Evolutionary conservation across 2,888 invertebrate species (phyloP).

Genomic region (Chrysolina haemoptera): DNA sequence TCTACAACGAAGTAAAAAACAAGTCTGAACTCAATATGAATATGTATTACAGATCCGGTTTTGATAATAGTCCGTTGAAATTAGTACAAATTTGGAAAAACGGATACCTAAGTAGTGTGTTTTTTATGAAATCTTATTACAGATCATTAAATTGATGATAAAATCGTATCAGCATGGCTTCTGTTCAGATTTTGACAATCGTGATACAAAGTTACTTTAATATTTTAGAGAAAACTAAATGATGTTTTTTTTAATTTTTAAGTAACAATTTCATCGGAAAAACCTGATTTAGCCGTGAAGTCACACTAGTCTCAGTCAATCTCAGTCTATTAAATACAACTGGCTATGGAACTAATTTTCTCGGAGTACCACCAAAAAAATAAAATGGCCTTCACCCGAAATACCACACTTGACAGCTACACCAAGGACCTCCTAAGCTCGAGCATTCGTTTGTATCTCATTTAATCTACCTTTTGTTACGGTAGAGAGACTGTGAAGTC

Average conservation of each 20-base stretch:
- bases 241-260: no score
- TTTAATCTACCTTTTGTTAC: slow-evolving; percentile 42
- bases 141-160: no score
- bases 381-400: slow-evolving; percentile 33
- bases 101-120: no score
- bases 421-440: slow-evolving; percentile 54
- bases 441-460: slow-evolving; percentile 52
- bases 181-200: no score
- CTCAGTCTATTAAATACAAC: no score
- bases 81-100: background rate
- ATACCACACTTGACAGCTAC: slow-evolving; percentile 56
- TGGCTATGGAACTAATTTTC: background rate
- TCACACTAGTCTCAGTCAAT: no score
- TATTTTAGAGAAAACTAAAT: no score
- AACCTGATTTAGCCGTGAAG: no score
- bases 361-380: slow-evolving; percentile 25
- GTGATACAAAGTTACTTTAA: no score
- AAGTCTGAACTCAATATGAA: slow-evolving; percentile 54
- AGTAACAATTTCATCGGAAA: no score
- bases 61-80: slow-evolving; percentile 43
- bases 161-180: no score
- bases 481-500: slow-evolving; percentile 43
- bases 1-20: slow-evolving; percentile 53
- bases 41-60: slow-evolving; percentile 61
- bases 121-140: no score